Conservation (phyloP, 30 jellyfish, hydroid and myxozoan species). For the Pseudorhiza aurosa region DNA sequence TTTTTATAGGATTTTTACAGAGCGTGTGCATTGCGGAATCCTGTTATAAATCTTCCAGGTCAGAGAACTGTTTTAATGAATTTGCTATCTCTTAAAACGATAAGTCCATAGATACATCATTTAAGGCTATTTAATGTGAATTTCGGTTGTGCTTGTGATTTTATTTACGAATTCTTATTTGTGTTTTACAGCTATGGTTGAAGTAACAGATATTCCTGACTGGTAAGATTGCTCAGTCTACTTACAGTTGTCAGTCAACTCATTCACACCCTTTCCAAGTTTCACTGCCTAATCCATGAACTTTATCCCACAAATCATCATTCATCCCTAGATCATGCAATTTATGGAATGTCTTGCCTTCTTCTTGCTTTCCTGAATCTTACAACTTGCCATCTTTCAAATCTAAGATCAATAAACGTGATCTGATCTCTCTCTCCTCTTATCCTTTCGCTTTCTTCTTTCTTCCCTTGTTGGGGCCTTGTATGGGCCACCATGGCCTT, state of each 20-base stretch:
- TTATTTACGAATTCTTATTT: neutral
- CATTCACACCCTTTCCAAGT: no score
- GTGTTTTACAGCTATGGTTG: constrained; percentile 21
- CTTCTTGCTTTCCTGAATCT: no score
- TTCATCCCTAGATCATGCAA: no score
- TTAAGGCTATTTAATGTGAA: no score
- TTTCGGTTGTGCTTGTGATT: neutral
- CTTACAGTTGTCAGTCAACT: neutral
- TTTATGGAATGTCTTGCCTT: no score
- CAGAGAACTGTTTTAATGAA: neutral
- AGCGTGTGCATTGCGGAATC: constrained; percentile 63
- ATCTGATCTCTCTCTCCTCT: no score
- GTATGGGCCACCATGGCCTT: no score
- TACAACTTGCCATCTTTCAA: no score
- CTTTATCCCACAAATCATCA: no score
- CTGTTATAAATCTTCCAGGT: constrained; percentile 55
- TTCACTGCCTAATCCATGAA: no score
- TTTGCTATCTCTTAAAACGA: neutral
- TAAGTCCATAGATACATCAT: no score
- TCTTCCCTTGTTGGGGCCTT: neutral
- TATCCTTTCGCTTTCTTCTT: neutral
- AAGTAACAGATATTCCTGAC: constrained; percentile 48
- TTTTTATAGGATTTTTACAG: constrained; percentile 36
- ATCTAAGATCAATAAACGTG: no score
- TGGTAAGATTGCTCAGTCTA: neutral